Evolutionary conservation across 2,888 invertebrate species (phyloP).

Genomic region (Rhingia rostrata): DNA sequence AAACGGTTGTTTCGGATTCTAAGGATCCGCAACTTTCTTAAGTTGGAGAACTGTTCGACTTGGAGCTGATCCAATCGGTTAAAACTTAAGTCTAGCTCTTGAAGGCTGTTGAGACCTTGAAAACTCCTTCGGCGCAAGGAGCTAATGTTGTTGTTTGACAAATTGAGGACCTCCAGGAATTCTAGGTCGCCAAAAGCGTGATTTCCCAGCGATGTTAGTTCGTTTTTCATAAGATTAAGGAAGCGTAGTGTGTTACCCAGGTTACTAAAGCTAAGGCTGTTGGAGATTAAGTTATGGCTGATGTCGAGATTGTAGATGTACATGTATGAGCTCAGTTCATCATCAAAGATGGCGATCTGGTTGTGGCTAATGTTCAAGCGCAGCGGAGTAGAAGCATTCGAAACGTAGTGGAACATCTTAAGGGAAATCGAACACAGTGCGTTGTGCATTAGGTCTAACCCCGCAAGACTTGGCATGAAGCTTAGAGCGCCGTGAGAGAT

Average conservation of each 20-base stretch:
- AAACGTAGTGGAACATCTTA: conserved; percentile 88
- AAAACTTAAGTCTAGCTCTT: conserved; percentile 90
- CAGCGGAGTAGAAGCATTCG: conserved; percentile 86
- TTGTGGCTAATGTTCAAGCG: conserved; percentile 91
- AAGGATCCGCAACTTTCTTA: conserved; percentile 89
- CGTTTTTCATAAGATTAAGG: conserved; percentile 89
- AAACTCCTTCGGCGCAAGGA: conserved; percentile 90
- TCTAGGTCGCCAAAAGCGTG: conserved; percentile 89
- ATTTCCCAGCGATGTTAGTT: conserved; percentile 87
- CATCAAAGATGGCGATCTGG: conserved; percentile 81
- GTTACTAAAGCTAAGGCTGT: conserved; percentile 87
- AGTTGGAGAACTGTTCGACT: conserved; percentile 90
- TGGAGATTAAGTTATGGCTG: conserved; percentile 87
- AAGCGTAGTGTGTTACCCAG: conserved; percentile 87
- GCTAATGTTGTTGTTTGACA: conserved; percentile 89
- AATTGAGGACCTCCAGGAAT: conserved; percentile 88
- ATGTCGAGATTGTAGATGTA: conserved; percentile 89
- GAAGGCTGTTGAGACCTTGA: conserved; percentile 88
- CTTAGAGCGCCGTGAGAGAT: conserved; percentile 90
- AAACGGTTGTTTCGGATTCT: conserved; percentile 89
- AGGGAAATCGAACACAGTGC: conserved; percentile 88
- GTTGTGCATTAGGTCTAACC: conserved; percentile 92
- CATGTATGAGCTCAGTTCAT: conserved; percentile 83
- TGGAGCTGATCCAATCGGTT: conserved; percentile 91
- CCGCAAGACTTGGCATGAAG: conserved; percentile 89